Evolutionary conservation across 1,140 invertebrate species (phyloP).

Genomic region (Drosophila pallidifrons): DNA sequence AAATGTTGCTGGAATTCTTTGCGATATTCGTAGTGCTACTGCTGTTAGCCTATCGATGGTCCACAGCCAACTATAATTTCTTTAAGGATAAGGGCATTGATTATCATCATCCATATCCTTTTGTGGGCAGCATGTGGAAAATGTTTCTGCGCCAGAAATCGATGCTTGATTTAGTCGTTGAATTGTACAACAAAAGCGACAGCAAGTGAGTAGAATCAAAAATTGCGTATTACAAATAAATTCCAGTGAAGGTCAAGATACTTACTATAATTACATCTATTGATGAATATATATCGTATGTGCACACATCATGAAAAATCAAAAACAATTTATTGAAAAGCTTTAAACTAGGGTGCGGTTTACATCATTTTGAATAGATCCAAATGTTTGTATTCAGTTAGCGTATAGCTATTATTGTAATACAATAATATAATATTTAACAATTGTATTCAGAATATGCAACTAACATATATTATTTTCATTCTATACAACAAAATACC

Average conservation of each 20-base stretch:
- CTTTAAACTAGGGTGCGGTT: neutral
- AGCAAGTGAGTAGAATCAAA: conserved; percentile 58
- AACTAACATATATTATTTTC: too few relatives aligned
- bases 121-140: conserved; percentile 64
- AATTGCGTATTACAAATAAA: conserved; percentile 11
- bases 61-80: conserved; percentile 63
- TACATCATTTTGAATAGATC: neutral
- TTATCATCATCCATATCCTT: conserved; percentile 54
- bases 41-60: conserved; percentile 71
- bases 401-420: neutral
- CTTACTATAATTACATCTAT: neutral
- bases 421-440: too few relatives aligned
- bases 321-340: neutral
- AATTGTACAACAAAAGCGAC: conserved; percentile 62
- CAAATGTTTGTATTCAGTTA: neutral
- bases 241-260: conserved; percentile 10
- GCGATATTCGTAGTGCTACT: conserved; percentile 45
- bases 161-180: conserved; percentile 65
- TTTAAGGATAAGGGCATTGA: conserved; percentile 69
- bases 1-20: conserved; percentile 66
- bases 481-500: too few relatives aligned
- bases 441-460: too few relatives aligned
- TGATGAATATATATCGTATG: neutral
- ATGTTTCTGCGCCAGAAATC: conserved; percentile 51
- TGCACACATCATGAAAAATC: neutral